A percentile compares a stretch with the other conserved stretches of the same genome.
These are phyloP conservation scores for Antheraea assamensis DNA, from an alignment of 2,888 invertebrate genomes.

Conservation along the genomic window DNA sequence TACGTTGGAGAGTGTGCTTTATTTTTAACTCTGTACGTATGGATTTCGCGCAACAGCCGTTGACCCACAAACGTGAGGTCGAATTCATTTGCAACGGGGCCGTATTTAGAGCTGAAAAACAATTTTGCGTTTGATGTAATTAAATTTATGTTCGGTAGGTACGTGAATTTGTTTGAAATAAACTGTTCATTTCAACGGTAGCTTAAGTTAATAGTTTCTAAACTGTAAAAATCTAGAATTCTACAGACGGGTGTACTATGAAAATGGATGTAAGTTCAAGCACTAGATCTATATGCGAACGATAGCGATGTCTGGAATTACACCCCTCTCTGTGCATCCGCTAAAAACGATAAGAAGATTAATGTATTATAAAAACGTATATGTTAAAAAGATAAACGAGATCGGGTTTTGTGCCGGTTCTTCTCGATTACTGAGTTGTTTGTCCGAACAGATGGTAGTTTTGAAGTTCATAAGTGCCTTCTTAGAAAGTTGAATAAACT, in stretches of 20 bases:
- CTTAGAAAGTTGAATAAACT: no score
- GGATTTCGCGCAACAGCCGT: constrained; percentile 43
- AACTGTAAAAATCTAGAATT: not conserved
- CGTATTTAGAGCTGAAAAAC: constrained; percentile 47
- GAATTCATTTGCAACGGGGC: constrained; percentile 62
- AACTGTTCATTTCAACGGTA: not conserved
- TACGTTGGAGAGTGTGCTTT: constrained; percentile 46
- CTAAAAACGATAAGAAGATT: no score
- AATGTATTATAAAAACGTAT: no score
- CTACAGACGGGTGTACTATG: not conserved
- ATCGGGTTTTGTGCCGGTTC: no score
- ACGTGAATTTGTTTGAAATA: not conserved
- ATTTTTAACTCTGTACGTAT: constrained; percentile 42
- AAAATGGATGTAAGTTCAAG: no score
- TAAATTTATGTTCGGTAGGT: constrained; percentile 39
- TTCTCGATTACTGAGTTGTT: no score
- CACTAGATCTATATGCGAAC: no score
- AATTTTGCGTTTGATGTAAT: constrained; percentile 47
- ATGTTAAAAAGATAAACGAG: no score
- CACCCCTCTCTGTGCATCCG: no score
- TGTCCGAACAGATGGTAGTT: no score
- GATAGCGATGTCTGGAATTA: no score
- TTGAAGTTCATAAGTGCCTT: no score
- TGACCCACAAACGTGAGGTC: constrained; percentile 68
- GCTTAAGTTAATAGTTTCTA: not conserved